Percentiles rank a stretch among this genome's conserved stretches.
Conservation (phyloP, 2,113 vertebrate genomes). For the Lota lota region DNA sequence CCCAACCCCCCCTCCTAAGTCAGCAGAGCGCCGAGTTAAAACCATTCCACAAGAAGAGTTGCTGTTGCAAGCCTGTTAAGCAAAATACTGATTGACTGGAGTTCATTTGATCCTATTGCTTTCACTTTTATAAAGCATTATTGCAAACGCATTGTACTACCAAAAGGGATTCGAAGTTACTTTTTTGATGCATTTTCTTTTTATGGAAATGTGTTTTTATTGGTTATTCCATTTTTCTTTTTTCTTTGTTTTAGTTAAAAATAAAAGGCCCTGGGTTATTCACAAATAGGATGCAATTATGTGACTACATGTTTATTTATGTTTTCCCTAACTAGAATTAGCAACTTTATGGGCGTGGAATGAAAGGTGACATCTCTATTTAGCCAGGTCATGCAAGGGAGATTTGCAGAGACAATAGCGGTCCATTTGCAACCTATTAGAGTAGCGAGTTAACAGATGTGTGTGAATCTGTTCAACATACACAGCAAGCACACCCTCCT, state of each 20-base stretch:
- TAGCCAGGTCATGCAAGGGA: constrained; percentile 32
- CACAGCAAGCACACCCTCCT: constrained; percentile 26
- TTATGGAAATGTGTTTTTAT: constrained; percentile 19
- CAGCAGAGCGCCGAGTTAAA: constrained; percentile 55
- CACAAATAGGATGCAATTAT: too few species aligned
- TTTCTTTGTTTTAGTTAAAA: too few species aligned
- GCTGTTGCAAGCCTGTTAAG: constrained; percentile 34
- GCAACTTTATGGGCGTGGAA: neutral
- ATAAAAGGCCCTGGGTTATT: too few species aligned
- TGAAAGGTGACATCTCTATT: neutral
- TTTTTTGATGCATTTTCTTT: neutral
- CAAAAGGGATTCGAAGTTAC: constrained; percentile 1
- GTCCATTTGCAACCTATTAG: constrained; percentile 57
- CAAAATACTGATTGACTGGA: constrained; percentile 1
- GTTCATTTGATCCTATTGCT: too few species aligned
- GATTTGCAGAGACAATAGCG: constrained; percentile 38
- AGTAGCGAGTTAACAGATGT: constrained; percentile 63
- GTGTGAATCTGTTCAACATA: constrained; percentile 46
- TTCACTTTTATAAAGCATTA: constrained; percentile 13
- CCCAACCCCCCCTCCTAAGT: constrained; percentile 52
- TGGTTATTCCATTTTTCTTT: neutral
- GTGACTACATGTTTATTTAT: too few species aligned
- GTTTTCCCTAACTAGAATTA: too few species aligned
- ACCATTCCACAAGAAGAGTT: constrained; percentile 55
- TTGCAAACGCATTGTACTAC: neutral